Evolutionary conservation across 2,113 vertebrate genomes (phyloP).

Genomic region (Cavia porcellus): DNA sequence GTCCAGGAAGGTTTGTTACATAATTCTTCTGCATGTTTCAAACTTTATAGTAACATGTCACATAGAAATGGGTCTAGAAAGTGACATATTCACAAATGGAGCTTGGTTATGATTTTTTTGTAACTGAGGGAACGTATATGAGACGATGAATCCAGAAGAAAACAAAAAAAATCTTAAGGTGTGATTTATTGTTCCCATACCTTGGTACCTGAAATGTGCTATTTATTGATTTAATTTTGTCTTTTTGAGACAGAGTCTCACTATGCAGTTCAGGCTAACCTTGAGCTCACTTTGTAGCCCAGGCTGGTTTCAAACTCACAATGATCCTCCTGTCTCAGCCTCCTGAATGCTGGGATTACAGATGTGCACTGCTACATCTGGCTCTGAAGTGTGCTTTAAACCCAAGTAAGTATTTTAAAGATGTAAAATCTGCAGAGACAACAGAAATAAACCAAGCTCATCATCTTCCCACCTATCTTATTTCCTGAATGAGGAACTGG

Average conservation of each 20-base stretch:
- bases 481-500: background rate
- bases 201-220: background rate
- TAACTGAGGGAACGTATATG: background rate
- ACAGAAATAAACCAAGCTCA: background rate
- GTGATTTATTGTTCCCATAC: background rate
- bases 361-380: too few relatives aligned
- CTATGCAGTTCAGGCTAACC: too few relatives aligned
- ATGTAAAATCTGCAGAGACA: background rate
- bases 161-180: background rate
- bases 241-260: too few relatives aligned
- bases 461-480: background rate
- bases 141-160: background rate
- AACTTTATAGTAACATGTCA: conserved; percentile 34
- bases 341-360: too few relatives aligned
- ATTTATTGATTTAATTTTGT: too few relatives aligned
- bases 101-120: background rate
- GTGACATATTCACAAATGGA: background rate
- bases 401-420: conserved; percentile 22
- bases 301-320: too few relatives aligned
- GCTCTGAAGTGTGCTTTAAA: background rate
- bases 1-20: background rate
- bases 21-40: background rate
- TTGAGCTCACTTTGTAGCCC: too few relatives aligned
- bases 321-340: too few relatives aligned
- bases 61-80: background rate